Evolutionary conservation across 1,140 invertebrate genomes (phyloP).

Genomic region (Medauroidea extradentata): DNA sequence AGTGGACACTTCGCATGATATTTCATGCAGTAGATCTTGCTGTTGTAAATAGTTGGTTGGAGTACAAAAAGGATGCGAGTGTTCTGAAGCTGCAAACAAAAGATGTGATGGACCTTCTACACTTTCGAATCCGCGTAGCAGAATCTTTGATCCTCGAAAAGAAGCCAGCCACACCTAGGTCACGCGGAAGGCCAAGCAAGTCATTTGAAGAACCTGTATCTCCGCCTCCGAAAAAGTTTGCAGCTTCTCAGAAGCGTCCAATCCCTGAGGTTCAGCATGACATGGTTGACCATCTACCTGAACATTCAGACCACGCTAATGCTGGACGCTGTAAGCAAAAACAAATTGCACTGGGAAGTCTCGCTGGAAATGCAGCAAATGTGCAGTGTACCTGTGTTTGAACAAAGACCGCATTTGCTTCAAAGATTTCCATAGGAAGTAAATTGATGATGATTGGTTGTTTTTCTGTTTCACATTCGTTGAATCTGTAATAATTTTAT

Average conservation of each 20-base stretch:
- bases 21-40: too few relatives aligned
- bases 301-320: background rate
- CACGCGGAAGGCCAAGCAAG: background rate
- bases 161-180: background rate
- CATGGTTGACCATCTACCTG: slow-evolving; percentile 2
- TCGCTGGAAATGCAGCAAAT: slow-evolving; percentile 4
- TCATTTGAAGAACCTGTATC: background rate
- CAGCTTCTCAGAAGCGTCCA: background rate
- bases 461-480: background rate
- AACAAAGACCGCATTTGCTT: slow-evolving; percentile 3
- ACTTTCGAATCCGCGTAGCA: slow-evolving; percentile 14
- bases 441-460: background rate
- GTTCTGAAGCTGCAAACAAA: background rate
- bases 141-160: slow-evolving; percentile 11
- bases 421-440: slow-evolving; percentile 6
- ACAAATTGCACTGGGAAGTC: slow-evolving; percentile 4
- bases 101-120: slow-evolving; percentile 14
- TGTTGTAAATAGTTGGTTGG: slow-evolving; percentile 27
- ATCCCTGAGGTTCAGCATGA: slow-evolving; percentile 4
- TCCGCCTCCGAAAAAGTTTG: background rate
- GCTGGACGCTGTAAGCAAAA: background rate
- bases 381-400: slow-evolving; percentile 8
- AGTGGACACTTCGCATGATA: too few relatives aligned
- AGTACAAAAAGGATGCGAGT: slow-evolving; percentile 25
- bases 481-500: too few relatives aligned